phyloP scores from a whole-genome alignment of 2,113 vertebrate genomes.

The Phrynosoma platyrhinos region DNA sequence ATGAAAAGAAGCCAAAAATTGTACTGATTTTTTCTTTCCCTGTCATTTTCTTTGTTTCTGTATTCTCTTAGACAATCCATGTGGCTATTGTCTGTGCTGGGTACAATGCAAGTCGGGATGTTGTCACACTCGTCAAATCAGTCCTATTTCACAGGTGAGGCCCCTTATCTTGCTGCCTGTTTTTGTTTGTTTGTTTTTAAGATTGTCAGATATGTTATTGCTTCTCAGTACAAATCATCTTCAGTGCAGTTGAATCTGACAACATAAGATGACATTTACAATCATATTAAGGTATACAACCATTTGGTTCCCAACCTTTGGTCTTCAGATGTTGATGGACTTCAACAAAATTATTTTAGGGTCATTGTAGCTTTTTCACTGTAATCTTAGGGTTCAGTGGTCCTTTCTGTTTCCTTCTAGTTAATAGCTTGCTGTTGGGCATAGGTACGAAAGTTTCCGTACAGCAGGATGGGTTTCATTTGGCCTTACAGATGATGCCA shows the following conservation, averaged over 20 bases:
- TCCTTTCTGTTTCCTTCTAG: neutral
- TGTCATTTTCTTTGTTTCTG: constrained; percentile 27
- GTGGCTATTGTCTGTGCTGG: constrained; percentile 98
- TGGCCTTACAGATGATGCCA: neutral
- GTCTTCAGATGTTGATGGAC: neutral
- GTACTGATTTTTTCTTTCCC: constrained; percentile 44
- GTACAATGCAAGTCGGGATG: constrained; percentile 97
- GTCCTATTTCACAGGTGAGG: constrained; percentile 97
- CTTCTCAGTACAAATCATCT: neutral
- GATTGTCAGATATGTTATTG: neutral
- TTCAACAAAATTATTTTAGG: too few relatives aligned
- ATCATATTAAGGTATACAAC: neutral
- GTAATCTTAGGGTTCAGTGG: neutral
- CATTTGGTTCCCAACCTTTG: neutral
- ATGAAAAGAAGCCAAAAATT: neutral
- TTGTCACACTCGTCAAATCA: constrained; percentile 97
- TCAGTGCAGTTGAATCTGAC: constrained; percentile 27
- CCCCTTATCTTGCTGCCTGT: neutral
- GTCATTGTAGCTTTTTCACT: neutral
- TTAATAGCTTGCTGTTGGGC: neutral
- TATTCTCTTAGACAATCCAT: constrained; percentile 90
- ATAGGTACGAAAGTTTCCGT: neutral
- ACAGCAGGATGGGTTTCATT: neutral
- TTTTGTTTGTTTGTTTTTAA: neutral
- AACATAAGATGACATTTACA: neutral